These are phyloP conservation scores for Hystrix brachyura DNA, from an alignment of 2,113 vertebrate genomes.

Conservation along the genomic window DNA sequence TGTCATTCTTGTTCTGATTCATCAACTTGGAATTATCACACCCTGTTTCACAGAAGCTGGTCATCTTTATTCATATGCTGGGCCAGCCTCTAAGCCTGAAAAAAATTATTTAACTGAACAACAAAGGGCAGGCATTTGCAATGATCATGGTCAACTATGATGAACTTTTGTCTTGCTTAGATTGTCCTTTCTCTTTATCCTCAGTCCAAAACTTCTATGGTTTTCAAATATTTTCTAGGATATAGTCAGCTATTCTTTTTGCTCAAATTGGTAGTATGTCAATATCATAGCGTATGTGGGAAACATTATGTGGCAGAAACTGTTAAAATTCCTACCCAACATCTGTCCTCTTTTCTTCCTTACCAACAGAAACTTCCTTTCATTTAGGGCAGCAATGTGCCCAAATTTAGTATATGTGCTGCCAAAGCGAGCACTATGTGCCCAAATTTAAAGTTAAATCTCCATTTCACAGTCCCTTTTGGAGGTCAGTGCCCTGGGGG, in stretches of 20 bases:
- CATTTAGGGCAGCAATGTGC: neutral
- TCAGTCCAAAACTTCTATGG: neutral
- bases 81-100: neutral
- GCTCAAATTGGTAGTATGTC: neutral
- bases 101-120: neutral
- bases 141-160: neutral
- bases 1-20: neutral
- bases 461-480: neutral
- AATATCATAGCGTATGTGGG: neutral
- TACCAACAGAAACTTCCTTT: neutral
- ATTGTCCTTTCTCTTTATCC: neutral
- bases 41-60: neutral
- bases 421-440: neutral
- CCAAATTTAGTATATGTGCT: neutral
- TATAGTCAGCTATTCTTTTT: neutral
- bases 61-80: neutral
- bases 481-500: neutral
- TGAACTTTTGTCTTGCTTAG: neutral
- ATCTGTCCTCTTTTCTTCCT: neutral
- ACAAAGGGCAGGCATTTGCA: neutral
- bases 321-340: neutral
- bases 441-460: slow-evolving; percentile 1
- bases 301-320: neutral
- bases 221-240: neutral
- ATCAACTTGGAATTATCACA: neutral